Base-by-base conservation (phyloP, 2,797 vertebrate genomes). In the Apodemus agrarius region DNA sequence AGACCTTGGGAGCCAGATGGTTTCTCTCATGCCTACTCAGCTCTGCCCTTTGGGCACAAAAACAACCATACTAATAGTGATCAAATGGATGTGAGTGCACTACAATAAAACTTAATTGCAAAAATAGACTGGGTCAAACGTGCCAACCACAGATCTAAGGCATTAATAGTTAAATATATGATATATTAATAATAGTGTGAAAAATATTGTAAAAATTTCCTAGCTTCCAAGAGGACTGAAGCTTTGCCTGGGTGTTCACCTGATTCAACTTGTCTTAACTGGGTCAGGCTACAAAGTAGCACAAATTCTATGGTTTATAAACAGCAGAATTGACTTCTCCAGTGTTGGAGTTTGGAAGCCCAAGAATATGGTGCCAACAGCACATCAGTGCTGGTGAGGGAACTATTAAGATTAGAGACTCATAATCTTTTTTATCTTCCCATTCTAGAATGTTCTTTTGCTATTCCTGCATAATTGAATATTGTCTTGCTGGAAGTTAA, bases 21-120 rank as follows among this genome's bases (percentile, higher is more conserved):
- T 90, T 59, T 94, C 74, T 49, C 17, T 93, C 59, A 91, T 22
- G 75, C 69, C 59, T 90, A 80, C 69, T 94, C 65, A 80, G 6
- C 79, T 76, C 65, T 81, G 72, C 37, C n/a, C 37, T 83, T 93
- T 94, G 40, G 40, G n/a, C 40, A 92, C 75, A 37, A 92, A 95
- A 92, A 29, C 12, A 88, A 61, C 26, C 19, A 63, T 69, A 87
- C 92, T 95, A 29, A 43, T 76, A 94, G 26, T 81, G 86, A 85
- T 24, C 43, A 91, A 96, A 89, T 79, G 34, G 26, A 19, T 87
- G 11, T 78, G 34, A 80, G 29, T 83, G 2, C 61, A 40, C 16
- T 82, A n/a, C 65, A 92, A 37, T 79, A 72, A 95, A 88, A 49
- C 29, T 67, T 74, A 85, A 72, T 91, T 96, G 80, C 1, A 46